Base-by-base conservation (phyloP, 2,888 invertebrate genomes). In the Rhamphomyia laevipes region DNA sequence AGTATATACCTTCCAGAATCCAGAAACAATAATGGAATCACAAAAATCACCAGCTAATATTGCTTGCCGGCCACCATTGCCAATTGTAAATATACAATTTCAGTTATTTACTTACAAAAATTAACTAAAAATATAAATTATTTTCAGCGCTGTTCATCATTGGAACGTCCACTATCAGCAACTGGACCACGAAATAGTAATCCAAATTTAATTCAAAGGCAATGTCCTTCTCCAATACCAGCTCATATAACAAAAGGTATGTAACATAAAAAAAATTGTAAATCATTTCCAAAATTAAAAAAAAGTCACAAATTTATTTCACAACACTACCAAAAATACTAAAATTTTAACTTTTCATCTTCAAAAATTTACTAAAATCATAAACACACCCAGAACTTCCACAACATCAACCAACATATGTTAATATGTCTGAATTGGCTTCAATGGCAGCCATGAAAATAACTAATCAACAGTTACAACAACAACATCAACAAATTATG, bases 341-440 rank as follows among this genome's bases (percentile, higher is more conserved):
- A 21, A 42, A 18, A 42, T n/a, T 42, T 23, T 42, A 42, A 42
- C 42, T 21, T 42, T 42, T 33, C 33, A 2, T 13, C 13, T n/a
- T 30, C 30, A 13, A 42, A 42, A 23, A 21, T 42, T 11, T 23
- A 23, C 12, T 27, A 21, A 42, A 5, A 23, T 15, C n/a, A 27
- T 13, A 41, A 18, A 23, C 10, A 35, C 35, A n/a, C 54, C 52
- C 48, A 55, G 60, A 60, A 48, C 55, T 57, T 37, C 45, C 57
- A 16, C 56, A 56, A 52, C 62, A 61, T 41, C 83, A 84, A 70
- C 91, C 91, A 21, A 79, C 90, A 62, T 92, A 92, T 71, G 90
- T 90, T 61, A 92, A 92, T 67, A 89, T 90, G 89, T 87, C 88
- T 55, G 91, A 92, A 67, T 71, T 91, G 65, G 88, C 87, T 21